Percentiles rank a stretch among this genome's conserved stretches.
These are phyloP conservation scores for Monopterus albus DNA, from an alignment of 2,113 vertebrate species.

Conservation along the genomic window DNA sequence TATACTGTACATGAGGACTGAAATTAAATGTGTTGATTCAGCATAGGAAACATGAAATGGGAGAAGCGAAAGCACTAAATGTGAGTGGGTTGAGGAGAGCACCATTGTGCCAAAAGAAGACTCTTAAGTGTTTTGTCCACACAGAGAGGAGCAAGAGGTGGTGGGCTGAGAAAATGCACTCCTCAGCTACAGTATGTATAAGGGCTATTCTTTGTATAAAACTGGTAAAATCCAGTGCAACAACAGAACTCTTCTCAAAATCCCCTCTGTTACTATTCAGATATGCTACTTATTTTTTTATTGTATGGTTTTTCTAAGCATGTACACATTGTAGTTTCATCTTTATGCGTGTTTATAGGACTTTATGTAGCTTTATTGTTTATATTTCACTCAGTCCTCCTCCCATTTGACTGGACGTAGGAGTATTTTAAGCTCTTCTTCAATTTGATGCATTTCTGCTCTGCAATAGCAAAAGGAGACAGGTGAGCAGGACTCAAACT, in stretches of 20 bases:
- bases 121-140: slow-evolving; percentile 44
- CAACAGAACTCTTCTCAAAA: slow-evolving; percentile 64
- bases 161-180: slow-evolving; percentile 56
- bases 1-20: slow-evolving; percentile 47
- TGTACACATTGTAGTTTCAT: slow-evolving; percentile 58
- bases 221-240: slow-evolving; percentile 50
- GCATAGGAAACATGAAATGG: slow-evolving; percentile 24
- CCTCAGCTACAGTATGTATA: slow-evolving; percentile 54
- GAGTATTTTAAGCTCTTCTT: slow-evolving; percentile 25
- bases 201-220: slow-evolving; percentile 76
- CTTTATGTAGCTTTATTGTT: slow-evolving; percentile 39
- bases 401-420: slow-evolving; percentile 33
- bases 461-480: slow-evolving; percentile 26
- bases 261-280: slow-evolving; percentile 60
- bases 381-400: slow-evolving; percentile 51
- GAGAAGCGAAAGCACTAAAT: slow-evolving; percentile 69
- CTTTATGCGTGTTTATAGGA: slow-evolving; percentile 43
- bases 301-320: slow-evolving; percentile 62
- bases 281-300: slow-evolving; percentile 74
- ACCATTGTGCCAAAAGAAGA: slow-evolving; percentile 53
- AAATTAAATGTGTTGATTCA: slow-evolving; percentile 27
- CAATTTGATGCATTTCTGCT: slow-evolving; percentile 26
- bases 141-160: slow-evolving; percentile 29
- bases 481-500: slow-evolving; percentile 69
- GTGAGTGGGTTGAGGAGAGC: slow-evolving; percentile 46